Evolutionary conservation across 1,140 invertebrate species (phyloP), one percentile per base, ranked within the genome.

Genomic region (Listronotus oregonensis): DNA sequence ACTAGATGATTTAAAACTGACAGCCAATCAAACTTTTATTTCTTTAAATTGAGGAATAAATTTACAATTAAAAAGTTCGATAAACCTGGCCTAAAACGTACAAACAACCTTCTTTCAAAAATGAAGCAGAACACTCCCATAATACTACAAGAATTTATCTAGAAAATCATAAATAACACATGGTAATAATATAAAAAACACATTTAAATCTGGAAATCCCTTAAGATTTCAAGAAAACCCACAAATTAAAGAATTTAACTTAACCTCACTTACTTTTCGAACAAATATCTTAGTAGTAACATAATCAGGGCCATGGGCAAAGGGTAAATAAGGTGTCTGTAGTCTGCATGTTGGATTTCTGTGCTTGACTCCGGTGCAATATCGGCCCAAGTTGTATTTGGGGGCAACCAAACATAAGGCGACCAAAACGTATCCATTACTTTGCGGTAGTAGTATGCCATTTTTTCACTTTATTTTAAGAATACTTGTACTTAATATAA

Each of bases 351-450:
- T 60, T 87, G 84, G 64, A 94, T 86, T 70, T 87, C 84, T 66
- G 89, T 85, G 69, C 86, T 89, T 46, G 90, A 84, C 66, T 86
- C 92, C 18, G 93, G 90, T 71, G 86, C 83, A 46, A 95, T 87
- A 75, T 95, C 90, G n/a, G 85, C 83, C 94, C 94, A 96, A 72
- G 91, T 92, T 62, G 88, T 89, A 79, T 94, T 94, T 65, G 93
- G 92, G 62, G 94, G 94, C 73, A 95, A 84, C 94, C 94, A 96
- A 73, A 96, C 80, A 73, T 87, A 79, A 72, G 90, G 86, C 73
- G 87, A 86, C 93, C 93, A 95, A 82, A 96, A 94, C 69, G 81
- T 82, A 74, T 86, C 80, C 50, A 73, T 42, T 14, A 70, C 42
- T 57, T 58, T 69, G 37, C 67, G 51, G 58, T 70, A 73, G 39